These are phyloP conservation scores for Ceramica pisi DNA, from an alignment of 2,888 invertebrate genomes.

Conservation along the genomic window DNA sequence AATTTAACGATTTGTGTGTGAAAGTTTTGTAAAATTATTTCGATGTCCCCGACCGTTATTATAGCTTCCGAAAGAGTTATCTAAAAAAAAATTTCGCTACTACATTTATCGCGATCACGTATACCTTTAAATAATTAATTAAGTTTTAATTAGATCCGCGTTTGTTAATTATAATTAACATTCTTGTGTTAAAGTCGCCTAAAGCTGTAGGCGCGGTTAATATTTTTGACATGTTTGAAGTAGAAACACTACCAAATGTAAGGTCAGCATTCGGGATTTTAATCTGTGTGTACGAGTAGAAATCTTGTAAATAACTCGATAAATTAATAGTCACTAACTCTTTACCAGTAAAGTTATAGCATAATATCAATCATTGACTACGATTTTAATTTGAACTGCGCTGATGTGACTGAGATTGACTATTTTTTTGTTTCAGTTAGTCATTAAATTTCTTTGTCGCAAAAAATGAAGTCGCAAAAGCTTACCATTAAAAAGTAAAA, in stretches of 20 bases:
- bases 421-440: not conserved
- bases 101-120: constrained; percentile 22
- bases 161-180: constrained; percentile 29
- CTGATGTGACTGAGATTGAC: not conserved
- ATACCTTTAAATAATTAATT: constrained; percentile 27
- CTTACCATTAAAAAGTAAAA: too few species aligned
- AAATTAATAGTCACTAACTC: too few species aligned
- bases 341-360: too few species aligned
- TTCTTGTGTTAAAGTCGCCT: constrained; percentile 39
- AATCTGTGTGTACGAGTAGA: too few species aligned
- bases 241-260: constrained; percentile 1
- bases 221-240: constrained; percentile 18
- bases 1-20: constrained; percentile 11
- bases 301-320: not conserved
- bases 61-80: constrained; percentile 18
- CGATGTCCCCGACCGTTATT: constrained; percentile 1
- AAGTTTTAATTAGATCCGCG: constrained; percentile 13
- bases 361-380: too few species aligned
- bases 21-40: not conserved
- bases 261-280: not conserved
- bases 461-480: too few species aligned
- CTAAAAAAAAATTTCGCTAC: constrained; percentile 12
- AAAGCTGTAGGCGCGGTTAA: constrained; percentile 7
- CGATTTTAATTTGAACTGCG: not conserved
- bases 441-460: too few species aligned